Evolutionary conservation across 1,140 invertebrate genomes (phyloP).

Genomic region (Heterodera schachtii): DNA sequence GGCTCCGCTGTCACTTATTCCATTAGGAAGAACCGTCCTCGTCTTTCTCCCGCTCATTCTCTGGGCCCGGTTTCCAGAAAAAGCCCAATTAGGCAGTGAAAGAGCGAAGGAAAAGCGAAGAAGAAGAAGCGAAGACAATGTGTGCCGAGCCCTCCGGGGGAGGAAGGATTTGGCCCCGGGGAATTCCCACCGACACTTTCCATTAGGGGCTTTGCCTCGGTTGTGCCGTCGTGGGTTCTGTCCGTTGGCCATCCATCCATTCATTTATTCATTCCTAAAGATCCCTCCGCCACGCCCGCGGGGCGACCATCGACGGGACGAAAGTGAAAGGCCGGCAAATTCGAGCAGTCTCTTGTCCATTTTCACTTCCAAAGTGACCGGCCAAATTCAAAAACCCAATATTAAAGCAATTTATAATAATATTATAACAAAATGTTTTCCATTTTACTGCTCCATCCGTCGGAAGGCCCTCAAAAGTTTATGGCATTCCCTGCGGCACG

Average conservation of each 20-base stretch:
- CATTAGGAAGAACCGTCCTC: neutral
- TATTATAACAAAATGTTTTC: neutral
- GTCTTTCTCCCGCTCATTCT: neutral
- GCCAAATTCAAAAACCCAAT: neutral
- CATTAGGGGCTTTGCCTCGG: neutral
- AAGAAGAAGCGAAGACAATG: slow-evolving; percentile 5
- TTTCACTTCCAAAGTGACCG: neutral
- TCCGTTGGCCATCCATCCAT: neutral
- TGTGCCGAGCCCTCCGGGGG: neutral
- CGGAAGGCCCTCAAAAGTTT: neutral
- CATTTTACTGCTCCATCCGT: neutral
- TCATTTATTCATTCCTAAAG: neutral
- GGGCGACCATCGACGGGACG: too few relatives aligned
- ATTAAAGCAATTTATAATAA: too few relatives aligned
- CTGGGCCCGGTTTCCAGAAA: neutral
- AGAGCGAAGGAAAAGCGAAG: neutral
- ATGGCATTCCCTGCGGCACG: neutral
- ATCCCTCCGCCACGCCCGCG: too few relatives aligned
- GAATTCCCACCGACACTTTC: slow-evolving; percentile 5
- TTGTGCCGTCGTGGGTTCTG: neutral
- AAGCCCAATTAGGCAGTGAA: slow-evolving; percentile 11
- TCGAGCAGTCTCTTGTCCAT: neutral
- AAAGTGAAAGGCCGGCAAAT: neutral
- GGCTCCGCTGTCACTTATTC: slow-evolving; percentile 11
- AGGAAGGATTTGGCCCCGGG: neutral